These are phyloP conservation scores for Lithobates sylvaticus DNA, from an alignment of 2,797 vertebrate species.

Conservation along the genomic window DNA sequence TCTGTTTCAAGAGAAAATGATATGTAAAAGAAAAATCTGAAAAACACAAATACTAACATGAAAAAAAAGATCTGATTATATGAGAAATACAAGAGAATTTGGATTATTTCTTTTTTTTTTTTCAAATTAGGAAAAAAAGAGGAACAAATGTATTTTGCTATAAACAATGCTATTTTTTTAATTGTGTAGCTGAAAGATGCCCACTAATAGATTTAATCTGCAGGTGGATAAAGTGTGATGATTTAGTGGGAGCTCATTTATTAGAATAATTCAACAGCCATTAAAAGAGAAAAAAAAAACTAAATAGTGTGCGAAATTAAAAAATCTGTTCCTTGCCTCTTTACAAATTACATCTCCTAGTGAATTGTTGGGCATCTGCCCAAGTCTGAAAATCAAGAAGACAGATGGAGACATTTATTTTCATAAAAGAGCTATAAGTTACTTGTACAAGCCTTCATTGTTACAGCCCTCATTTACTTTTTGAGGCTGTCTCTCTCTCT, in stretches of 20 bases:
- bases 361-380: slow-evolving; percentile 55
- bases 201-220: slow-evolving; percentile 49
- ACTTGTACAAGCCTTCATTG: slow-evolving; percentile 56
- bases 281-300: slow-evolving; percentile 39
- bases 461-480: slow-evolving; percentile 56
- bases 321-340: slow-evolving; percentile 60
- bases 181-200: slow-evolving; percentile 25
- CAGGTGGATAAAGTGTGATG: slow-evolving; percentile 50
- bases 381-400: slow-evolving; percentile 51
- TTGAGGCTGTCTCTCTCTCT: slow-evolving; percentile 48
- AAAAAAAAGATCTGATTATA: too few relatives aligned
- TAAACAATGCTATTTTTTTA: neutral
- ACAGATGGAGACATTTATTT: slow-evolving; percentile 62
- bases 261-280: slow-evolving; percentile 58
- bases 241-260: slow-evolving; percentile 52
- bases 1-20: too few relatives aligned
- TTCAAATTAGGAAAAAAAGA: neutral
- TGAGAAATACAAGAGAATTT: neutral
- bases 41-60: too few relatives aligned
- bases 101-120: neutral
- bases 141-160: neutral
- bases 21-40: too few relatives aligned
- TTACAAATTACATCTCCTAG: slow-evolving; percentile 54
- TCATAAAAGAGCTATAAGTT: slow-evolving; percentile 61
- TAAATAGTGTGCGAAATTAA: slow-evolving; percentile 56